phyloP scores from a whole-genome alignment of 2,888 invertebrate genomes.

The Abrostola tripartita region DNA sequence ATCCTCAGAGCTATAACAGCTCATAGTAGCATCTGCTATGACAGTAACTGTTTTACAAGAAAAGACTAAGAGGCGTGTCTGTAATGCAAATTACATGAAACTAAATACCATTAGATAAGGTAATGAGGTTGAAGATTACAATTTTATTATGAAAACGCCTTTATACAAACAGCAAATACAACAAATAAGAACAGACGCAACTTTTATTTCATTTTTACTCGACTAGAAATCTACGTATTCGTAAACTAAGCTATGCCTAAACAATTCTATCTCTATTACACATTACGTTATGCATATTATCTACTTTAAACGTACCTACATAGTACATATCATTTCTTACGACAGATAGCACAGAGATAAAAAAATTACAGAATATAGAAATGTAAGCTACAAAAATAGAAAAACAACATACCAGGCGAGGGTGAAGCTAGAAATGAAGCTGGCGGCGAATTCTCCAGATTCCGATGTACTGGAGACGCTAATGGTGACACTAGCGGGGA shows the following conservation, averaged over 20 bases:
- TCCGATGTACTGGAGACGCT: slow-evolving; percentile 78
- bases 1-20: no score
- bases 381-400: slow-evolving; percentile 47
- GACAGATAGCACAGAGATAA: slow-evolving; percentile 70
- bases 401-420: slow-evolving; percentile 75
- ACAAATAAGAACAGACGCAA: no score
- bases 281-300: slow-evolving; percentile 23
- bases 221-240: no score
- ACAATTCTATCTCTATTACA: slow-evolving; percentile 18
- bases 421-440: slow-evolving; percentile 71
- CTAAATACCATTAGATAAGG: slow-evolving; percentile 43
- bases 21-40: background rate
- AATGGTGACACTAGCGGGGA: slow-evolving; percentile 79
- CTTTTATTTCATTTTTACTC: no score
- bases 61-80: background rate
- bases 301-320: slow-evolving; percentile 56
- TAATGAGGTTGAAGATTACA: slow-evolving; percentile 43
- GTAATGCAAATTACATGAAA: slow-evolving; percentile 16
- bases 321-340: slow-evolving; percentile 61
- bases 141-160: background rate
- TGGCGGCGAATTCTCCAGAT: slow-evolving; percentile 70
- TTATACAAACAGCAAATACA: no score
- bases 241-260: slow-evolving; percentile 7
- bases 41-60: background rate
- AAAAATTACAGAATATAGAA: slow-evolving; percentile 67